Conservation (phyloP, 2,113 vertebrate species). For the Bubo blakistoni region DNA sequence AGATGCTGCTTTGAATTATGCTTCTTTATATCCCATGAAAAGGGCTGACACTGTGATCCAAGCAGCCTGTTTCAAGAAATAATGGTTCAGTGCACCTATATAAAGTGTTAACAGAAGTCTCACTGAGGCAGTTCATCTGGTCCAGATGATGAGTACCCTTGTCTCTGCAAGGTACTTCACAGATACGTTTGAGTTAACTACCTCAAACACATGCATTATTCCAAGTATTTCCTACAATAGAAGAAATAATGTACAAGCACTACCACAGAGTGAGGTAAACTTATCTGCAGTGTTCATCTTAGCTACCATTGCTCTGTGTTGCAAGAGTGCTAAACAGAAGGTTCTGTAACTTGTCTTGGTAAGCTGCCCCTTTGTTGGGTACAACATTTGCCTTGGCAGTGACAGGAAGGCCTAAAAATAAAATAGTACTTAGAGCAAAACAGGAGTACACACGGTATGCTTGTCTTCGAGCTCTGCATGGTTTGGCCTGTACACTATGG, state of each 20-base stretch:
- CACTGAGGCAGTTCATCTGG: neutral
- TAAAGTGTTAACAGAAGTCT: neutral
- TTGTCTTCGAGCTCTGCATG: neutral
- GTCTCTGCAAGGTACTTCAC: neutral
- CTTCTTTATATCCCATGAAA: neutral
- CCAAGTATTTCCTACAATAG: neutral
- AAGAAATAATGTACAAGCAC: neutral
- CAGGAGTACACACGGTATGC: neutral
- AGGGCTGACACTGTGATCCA: neutral
- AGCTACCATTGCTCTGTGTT: neutral
- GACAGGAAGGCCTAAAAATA: conserved; percentile 64
- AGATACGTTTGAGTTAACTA: neutral
- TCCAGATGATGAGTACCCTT: neutral
- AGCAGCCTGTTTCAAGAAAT: neutral
- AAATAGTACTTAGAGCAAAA: neutral
- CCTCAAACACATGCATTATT: neutral
- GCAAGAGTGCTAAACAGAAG: conserved; percentile 8
- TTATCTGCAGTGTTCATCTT: neutral
- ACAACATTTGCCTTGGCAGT: conserved; percentile 52
- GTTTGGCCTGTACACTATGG: neutral
- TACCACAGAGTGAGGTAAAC: neutral
- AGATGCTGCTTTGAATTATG: neutral
- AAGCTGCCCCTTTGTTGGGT: neutral
- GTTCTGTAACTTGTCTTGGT: conserved; percentile 33
- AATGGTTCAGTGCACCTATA: neutral